Evolutionary conservation across 2,113 vertebrate species (phyloP), one percentile per base, ranked within the genome.

Genomic region (Cercopithecus mona): DNA sequence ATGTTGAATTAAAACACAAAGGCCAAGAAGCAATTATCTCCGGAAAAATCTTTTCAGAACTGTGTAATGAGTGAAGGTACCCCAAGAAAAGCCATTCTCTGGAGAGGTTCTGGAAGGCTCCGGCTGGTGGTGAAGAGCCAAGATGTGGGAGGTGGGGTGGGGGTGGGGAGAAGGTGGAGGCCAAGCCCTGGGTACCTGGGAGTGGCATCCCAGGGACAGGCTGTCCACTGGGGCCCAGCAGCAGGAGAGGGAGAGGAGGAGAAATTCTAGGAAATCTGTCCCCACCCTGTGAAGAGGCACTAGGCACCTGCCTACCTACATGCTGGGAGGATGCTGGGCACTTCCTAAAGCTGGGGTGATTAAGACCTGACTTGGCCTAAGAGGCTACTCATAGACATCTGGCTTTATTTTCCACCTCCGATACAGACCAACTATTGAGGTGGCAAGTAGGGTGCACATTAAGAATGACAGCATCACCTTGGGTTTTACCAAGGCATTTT

Each of bases 401-500:
- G 68, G 43, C 82, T 70, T 35, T 22, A 20, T 4, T 27, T 64
- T 40, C 72, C 6, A 45, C 59, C 40, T 85, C 43, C 18, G 9
- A 32, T 8, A 16, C 2, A 50, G 50, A 52, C 48, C 61, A 16
- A 27, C 35, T n/a, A 81, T 64, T 66, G 84, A 78, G 18, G 12
- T 0, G 30, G 30, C n/a, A n/a, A n/a, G n/a, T 30, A n/a, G 43
- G 30, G 72, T 40, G n/a, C 48, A 43, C 22, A 32, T 78, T 72
- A 86, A 35, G 59, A 55, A 94, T 0, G 12, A 84, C 7, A 35
- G 88, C 94, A 88, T 90, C 84, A 12, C 32, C 30, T 35, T 25
- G 66, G 43, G 81, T 85, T 97, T 97, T 96, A 97, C 70, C 43
- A 72, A 50, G 50, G 64, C 8, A 35, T 95, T 80, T 94, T 57